These are phyloP conservation scores for Arvicanthis niloticus DNA, from an alignment of 2,113 vertebrate genomes.

Conservation along the genomic window DNA sequence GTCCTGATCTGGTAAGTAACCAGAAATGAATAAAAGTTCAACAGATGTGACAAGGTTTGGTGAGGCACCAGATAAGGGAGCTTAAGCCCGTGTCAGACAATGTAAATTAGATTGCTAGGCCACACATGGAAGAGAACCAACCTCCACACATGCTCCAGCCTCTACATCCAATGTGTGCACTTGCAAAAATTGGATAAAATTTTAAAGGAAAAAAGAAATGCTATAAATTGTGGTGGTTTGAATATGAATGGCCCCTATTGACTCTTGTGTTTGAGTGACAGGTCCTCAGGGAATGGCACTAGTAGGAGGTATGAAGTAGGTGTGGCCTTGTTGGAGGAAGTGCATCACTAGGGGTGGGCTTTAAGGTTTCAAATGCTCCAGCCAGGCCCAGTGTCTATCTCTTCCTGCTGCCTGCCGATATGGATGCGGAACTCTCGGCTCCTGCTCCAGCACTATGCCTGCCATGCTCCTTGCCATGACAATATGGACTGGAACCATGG, in stretches of 20 bases:
- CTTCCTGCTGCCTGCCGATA: neutral
- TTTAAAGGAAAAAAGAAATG: neutral
- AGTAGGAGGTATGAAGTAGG: neutral
- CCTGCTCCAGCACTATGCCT: neutral
- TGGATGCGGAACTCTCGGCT: neutral
- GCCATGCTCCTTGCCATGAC: neutral
- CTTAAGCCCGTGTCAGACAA: neutral
- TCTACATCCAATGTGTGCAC: neutral
- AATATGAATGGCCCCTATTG: neutral
- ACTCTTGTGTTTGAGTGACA: neutral
- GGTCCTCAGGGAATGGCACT: neutral
- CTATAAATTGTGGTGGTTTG: neutral
- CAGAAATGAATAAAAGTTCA: neutral
- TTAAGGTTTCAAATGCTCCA: neutral
- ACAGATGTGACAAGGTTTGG: neutral
- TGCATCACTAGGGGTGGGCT: neutral
- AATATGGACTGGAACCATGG: neutral
- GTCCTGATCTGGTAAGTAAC: neutral
- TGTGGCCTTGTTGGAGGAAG: neutral
- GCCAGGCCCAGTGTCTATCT: neutral
- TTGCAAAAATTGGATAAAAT: no score
- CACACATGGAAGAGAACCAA: neutral
- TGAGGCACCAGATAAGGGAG: neutral
- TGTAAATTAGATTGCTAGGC: neutral
- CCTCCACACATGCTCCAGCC: neutral